phyloP scores from a whole-genome alignment of 2,113 vertebrate genomes.

The Paradisaea rubra region DNA sequence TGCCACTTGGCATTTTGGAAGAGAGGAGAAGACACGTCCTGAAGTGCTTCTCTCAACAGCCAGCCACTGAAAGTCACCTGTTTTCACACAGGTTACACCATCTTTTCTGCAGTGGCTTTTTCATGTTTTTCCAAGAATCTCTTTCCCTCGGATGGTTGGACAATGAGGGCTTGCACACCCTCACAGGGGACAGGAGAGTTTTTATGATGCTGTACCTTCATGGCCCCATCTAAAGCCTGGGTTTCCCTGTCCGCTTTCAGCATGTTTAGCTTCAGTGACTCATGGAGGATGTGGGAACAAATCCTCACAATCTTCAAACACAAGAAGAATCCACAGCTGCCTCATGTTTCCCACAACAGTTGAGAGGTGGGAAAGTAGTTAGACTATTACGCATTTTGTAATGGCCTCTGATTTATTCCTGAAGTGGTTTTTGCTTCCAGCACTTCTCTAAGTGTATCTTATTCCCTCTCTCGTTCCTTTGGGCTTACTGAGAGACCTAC shows the following conservation, averaged over 20 bases:
- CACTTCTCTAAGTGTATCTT: not conserved
- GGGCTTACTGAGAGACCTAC: not conserved
- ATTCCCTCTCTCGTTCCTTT: not conserved
- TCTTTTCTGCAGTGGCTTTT: not conserved
- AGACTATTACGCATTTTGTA: not conserved
- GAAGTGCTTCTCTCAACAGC: not conserved
- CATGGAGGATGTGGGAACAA: not conserved
- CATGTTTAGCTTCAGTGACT: not conserved
- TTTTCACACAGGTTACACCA: not conserved
- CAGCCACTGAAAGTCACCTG: not conserved
- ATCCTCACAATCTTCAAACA: not conserved
- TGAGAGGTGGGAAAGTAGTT: not conserved
- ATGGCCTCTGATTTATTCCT: constrained; percentile 2
- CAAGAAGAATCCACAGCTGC: not conserved
- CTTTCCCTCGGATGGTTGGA: not conserved
- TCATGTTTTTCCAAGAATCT: not conserved
- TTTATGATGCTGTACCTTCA: not conserved
- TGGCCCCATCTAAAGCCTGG: not conserved
- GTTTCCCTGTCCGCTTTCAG: not conserved
- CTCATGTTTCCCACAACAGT: not conserved
- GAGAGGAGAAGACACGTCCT: not conserved
- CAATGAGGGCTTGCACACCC: not conserved
- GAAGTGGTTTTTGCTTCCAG: not conserved
- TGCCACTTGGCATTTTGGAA: not conserved
- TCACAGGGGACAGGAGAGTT: not conserved